Percentiles rank a stretch among this genome's conserved stretches.
These are phyloP conservation scores for Orius laevigatus DNA, from an alignment of 1,140 invertebrate genomes.

Conservation along the genomic window DNA sequence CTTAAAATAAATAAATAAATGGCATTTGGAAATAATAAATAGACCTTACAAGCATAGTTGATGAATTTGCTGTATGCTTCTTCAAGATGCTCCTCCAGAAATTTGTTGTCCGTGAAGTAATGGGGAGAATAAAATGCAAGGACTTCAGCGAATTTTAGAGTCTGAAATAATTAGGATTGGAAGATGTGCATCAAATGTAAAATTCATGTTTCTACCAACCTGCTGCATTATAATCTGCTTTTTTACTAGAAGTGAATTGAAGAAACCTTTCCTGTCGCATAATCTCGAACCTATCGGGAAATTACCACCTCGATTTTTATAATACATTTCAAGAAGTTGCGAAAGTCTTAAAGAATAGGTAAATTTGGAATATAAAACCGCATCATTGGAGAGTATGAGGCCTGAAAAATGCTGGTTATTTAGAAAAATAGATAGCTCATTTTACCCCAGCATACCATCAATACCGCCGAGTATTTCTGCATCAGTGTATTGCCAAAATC, in stretches of 20 bases:
- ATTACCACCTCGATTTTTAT: constrained; percentile 2
- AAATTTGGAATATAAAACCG: not conserved
- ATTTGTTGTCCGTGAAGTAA: not conserved
- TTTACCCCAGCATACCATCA: constrained; percentile 25
- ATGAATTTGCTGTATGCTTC: too few species aligned
- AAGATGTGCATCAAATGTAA: too few species aligned
- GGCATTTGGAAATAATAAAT: too few species aligned
- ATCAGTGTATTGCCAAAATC: constrained; percentile 26
- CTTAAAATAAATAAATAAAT: not conserved
- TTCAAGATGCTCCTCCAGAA: not conserved
- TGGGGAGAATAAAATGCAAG: not conserved
- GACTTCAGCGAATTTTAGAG: constrained; percentile 5
- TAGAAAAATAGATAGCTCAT: too few species aligned
- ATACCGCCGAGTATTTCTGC: constrained; percentile 15
- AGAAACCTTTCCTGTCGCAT: constrained; percentile 1
- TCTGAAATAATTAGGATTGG: not conserved
- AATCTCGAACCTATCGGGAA: not conserved
- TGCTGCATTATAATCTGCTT: not conserved
- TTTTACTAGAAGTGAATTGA: not conserved
- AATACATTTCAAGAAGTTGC: constrained; percentile 13
- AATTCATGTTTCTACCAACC: too few species aligned
- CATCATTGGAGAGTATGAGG: constrained; percentile 2
- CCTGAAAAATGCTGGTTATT: not conserved
- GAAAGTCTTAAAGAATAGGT: constrained; percentile 5
- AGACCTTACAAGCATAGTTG: too few species aligned